phyloP scores from a whole-genome alignment of 1,140 invertebrate genomes.

The Cherax destructor region DNA sequence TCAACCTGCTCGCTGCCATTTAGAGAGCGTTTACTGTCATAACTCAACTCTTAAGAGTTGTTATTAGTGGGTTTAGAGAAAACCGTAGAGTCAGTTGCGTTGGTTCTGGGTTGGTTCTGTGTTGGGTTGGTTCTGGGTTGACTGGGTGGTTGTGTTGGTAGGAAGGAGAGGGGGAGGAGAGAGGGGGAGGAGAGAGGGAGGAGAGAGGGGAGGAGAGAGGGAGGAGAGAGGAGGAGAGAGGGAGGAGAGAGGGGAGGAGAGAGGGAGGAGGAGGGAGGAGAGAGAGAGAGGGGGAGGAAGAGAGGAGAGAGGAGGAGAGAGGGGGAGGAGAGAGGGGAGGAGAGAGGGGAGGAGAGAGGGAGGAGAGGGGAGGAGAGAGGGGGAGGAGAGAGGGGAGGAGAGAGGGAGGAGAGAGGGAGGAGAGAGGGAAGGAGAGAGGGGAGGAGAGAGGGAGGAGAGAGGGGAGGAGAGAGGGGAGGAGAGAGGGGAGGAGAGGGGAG shows the following conservation, averaged over 20 bases:
- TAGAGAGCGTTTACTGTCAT: conserved; percentile 19
- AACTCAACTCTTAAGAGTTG: conserved; percentile 4
- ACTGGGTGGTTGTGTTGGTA: no score
- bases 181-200: not conserved
- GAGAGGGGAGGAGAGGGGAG: not conserved
- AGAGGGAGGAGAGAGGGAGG: not conserved
- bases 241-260: not conserved
- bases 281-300: not conserved
- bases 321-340: no score
- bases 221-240: not conserved
- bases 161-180: not conserved
- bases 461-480: not conserved
- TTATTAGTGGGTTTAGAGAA: not conserved
- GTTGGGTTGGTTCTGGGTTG: not conserved
- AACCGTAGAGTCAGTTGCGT: not conserved
- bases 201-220: not conserved
- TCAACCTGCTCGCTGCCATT: conserved; percentile 8
- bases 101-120: not conserved
- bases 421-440: not conserved
- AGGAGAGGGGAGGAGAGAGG: no score
- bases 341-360: not conserved
- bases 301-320: not conserved
- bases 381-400: not conserved
- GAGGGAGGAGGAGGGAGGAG: not conserved
- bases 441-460: not conserved